Conservation (phyloP, 2,888 invertebrate genomes). For the Polydrusus cervinus region DNA sequence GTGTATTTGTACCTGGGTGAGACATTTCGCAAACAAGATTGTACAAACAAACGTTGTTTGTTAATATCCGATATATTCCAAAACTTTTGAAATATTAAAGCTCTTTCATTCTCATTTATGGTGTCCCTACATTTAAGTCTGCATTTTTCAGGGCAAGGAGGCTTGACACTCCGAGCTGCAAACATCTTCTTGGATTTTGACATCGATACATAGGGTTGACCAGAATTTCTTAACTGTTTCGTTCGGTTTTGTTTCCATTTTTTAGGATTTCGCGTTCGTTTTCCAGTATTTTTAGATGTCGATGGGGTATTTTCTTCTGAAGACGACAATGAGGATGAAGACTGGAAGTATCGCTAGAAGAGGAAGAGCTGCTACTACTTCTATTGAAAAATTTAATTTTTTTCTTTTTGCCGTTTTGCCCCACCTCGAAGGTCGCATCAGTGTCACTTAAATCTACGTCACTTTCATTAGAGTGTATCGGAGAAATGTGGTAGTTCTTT, state of each 20-base stretch:
- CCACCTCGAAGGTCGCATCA: background rate
- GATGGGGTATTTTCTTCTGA: background rate
- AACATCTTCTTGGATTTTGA: slow-evolving; percentile 3
- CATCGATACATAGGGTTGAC: background rate
- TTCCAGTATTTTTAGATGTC: background rate
- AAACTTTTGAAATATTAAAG: slow-evolving; percentile 14
- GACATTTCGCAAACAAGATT: slow-evolving; percentile 15
- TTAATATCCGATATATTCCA: slow-evolving; percentile 14
- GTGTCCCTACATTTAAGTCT: slow-evolving; percentile 8
- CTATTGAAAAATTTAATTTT: slow-evolving; percentile 1
- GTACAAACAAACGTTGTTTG: slow-evolving; percentile 16
- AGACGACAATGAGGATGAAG: background rate
- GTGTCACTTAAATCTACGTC: background rate
- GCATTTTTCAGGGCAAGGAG: slow-evolving; percentile 23
- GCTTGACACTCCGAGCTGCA: background rate
- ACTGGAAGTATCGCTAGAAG: background rate
- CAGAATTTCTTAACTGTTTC: too few species aligned
- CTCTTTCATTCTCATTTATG: background rate
- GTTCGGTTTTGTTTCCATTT: slow-evolving; percentile 8
- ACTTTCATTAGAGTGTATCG: background rate
- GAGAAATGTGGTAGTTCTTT: background rate
- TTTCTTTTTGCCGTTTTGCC: background rate
- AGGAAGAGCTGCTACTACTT: background rate
- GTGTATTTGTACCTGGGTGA: slow-evolving; percentile 5
- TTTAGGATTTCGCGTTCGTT: background rate